Evolutionary conservation across 1,140 invertebrate species (phyloP).

Genomic region (Conus betulinus): DNA sequence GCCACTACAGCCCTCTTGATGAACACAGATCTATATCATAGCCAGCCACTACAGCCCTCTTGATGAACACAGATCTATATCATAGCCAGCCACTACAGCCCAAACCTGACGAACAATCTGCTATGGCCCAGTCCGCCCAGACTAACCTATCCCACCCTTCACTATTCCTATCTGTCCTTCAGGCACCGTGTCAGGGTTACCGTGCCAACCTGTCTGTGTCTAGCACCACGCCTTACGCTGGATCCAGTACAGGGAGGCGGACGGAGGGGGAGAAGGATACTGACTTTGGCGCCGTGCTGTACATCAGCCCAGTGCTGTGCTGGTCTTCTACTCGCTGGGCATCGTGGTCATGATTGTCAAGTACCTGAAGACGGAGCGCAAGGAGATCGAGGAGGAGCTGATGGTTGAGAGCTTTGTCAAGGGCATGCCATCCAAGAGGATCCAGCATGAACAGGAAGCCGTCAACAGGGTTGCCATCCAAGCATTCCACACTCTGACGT

Average conservation of each 20-base stretch:
- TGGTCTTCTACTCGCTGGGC: slow-evolving; percentile 68
- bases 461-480: slow-evolving; percentile 66
- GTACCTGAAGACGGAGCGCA: slow-evolving; percentile 63
- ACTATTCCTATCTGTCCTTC: too few species aligned
- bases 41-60: too few species aligned
- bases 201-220: neutral
- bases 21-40: too few species aligned
- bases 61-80: too few species aligned
- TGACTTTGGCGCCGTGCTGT: slow-evolving; percentile 64
- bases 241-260: neutral
- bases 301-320: slow-evolving; percentile 63
- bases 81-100: too few species aligned
- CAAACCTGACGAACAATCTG: too few species aligned
- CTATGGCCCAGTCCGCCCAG: too few species aligned
- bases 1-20: too few species aligned
- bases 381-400: slow-evolving; percentile 66
- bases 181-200: neutral
- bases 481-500: slow-evolving; percentile 66
- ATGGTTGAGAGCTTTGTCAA: slow-evolving; percentile 64
- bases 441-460: slow-evolving; percentile 45
- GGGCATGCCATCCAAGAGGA: slow-evolving; percentile 60
- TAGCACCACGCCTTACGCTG: too few species aligned
- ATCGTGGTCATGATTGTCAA: slow-evolving; percentile 69
- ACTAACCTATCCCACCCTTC: too few species aligned
- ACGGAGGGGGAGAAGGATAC: slow-evolving; percentile 27